phyloP scores from a whole-genome alignment of 2,113 vertebrate genomes.

The Baryphthengus martii region DNA sequence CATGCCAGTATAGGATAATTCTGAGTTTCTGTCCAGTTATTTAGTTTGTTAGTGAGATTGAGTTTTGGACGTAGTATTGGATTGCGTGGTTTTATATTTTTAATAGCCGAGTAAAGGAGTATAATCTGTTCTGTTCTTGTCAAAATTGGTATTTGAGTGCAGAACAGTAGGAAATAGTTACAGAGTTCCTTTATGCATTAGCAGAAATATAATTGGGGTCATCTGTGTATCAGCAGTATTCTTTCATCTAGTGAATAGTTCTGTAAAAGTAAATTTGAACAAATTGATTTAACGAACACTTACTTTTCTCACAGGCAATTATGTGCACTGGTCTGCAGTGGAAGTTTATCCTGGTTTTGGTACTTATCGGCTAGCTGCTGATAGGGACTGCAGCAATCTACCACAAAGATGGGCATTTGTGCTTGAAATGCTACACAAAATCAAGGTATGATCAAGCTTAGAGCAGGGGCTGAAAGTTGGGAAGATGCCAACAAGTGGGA shows the following conservation, averaged over 20 bases:
- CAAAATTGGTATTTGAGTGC: not conserved
- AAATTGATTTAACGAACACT: too few relatives aligned
- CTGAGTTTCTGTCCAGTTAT: not conserved
- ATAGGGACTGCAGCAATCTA: not conserved
- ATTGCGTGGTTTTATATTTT: not conserved
- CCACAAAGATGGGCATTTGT: not conserved
- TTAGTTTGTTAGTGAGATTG: not conserved
- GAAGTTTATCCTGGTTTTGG: not conserved
- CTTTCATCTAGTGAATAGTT: constrained; percentile 4
- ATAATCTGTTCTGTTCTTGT: not conserved
- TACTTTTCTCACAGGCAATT: not conserved
- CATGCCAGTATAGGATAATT: not conserved
- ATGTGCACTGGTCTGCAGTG: not conserved
- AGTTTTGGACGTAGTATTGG: not conserved
- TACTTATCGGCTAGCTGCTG: not conserved
- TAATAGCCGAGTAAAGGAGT: not conserved
- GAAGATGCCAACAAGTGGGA: not conserved
- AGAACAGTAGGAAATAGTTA: not conserved
- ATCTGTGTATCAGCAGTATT: not conserved
- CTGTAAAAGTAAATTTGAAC: not conserved
- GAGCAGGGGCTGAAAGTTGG: not conserved
- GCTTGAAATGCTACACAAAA: not conserved
- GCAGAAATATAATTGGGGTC: constrained; percentile 12
- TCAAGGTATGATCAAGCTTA: not conserved
- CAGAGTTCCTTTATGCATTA: not conserved